Evolutionary conservation across 2,888 invertebrate species (phyloP), one percentile per base, ranked within the genome.

Genomic region (Baronia brevicornis): DNA sequence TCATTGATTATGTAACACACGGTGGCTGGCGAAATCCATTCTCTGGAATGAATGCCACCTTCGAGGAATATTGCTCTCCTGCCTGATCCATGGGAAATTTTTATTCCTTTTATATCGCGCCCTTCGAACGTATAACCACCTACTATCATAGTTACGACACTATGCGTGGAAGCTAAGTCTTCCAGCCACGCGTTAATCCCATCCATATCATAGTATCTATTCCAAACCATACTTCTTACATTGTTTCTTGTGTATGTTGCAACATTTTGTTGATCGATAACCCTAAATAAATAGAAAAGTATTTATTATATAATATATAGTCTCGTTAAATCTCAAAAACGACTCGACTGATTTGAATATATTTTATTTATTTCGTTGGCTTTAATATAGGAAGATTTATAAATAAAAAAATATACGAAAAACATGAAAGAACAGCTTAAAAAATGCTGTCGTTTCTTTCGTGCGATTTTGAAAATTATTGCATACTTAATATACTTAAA

Each of bases 1-100:
- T 90, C 84, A 48, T 88, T 85, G n/a, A 86, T 60, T 3, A 91
- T 79, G 39, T 82, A 91, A 13, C 88, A 86, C 0, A 86, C 79
- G 0, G 88, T 84, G 0, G 91, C 88, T 1, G 89, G 86, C 0
- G 88, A 78, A 9, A 91, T 90, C 91, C 91, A 94, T 73, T 95
- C 94, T 26, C 94, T 85, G 0, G 91, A 88, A 61, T 92, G 92
- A 39, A 91, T 91, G 9, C 87, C 87, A 41, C 73, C 66, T 68
- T 82, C 82, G 5, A 82, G 50, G n/a, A 80, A 77, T 3, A 80
- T 54, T 0, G 49, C 59, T 41, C 55, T 59, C 44, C 51, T 68
- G 1, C 66, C 75, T 20, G 50, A 20, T 0, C 77, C 74, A 29
- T 78, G 75, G 0, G 58, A 86, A 57, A 55, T 70, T 47, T 86